These are phyloP conservation scores for Xenopus petersii DNA, from an alignment of 2,797 vertebrate species.

Conservation along the genomic window DNA sequence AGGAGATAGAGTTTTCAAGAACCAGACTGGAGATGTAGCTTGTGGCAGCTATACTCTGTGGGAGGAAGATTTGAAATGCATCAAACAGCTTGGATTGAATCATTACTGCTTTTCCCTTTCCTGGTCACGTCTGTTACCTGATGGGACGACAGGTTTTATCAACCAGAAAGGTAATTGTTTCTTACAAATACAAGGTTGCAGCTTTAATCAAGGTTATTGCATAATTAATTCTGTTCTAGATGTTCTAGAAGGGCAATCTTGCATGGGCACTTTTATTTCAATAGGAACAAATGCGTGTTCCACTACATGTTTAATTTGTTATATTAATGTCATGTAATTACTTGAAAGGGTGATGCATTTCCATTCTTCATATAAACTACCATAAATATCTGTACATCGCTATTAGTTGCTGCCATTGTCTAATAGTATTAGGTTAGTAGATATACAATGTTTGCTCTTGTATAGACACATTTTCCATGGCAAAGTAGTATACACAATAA, in stretches of 20 bases:
- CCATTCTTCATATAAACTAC: neutral
- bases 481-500: too few relatives aligned
- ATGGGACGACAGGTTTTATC: constrained; percentile 83
- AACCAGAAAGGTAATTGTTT: constrained; percentile 90
- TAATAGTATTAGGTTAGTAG: neutral
- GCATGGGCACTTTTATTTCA: constrained; percentile 2
- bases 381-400: neutral
- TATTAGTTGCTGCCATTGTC: neutral
- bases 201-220: constrained; percentile 82
- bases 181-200: constrained; percentile 80
- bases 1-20: constrained; percentile 79
- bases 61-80: constrained; percentile 91
- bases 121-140: constrained; percentile 93
- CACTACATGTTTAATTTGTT: constrained; percentile 11
- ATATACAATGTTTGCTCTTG: neutral
- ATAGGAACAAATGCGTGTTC: constrained; percentile 18
- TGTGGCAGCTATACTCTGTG: constrained; percentile 92
- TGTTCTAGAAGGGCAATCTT: constrained; percentile 57
- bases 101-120: constrained; percentile 94
- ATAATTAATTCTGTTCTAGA: constrained; percentile 71
- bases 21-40: constrained; percentile 85
- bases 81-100: constrained; percentile 89
- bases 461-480: neutral
- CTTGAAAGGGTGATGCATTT: constrained; percentile 10
- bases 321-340: constrained; percentile 31